Evolutionary conservation across 1,140 invertebrate species (phyloP), one percentile per base, ranked within the genome.

Genomic region (Tetranychus cinnabarinus): DNA sequence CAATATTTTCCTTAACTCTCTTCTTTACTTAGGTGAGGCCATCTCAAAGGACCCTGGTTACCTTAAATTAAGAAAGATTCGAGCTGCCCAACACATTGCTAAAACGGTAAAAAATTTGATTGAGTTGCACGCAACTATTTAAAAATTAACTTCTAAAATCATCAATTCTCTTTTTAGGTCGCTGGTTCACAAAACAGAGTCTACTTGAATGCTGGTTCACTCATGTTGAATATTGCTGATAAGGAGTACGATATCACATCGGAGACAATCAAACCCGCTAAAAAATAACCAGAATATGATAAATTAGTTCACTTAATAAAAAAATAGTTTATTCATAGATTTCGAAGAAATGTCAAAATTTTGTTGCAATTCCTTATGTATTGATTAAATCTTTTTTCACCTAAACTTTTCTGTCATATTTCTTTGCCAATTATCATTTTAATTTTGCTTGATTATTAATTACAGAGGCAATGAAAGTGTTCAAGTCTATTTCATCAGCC

Each of bases 151-250:
- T 61, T 61, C n/a, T 37, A 56, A 34, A 13, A 23, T 59, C n/a
- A 48, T 54, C 56, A 34, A 61, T 63, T 74, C 67, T 62, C 61
- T 61, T 72, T 74, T 52, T 70, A 88, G 89, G 84, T 96, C 75
- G 84, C 95, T 37, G 81, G 80, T 69, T 91, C 91, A 42, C 88
- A 91, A 72, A 99, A 98, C 73, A 81, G 84, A 73, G 86, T 97
- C 3, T 98, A 89, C 74, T 78, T 98, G 55, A 88, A 83, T 70
- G 86, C 89, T 54, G 85, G 84, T 69, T 84, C 83, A 68, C 77
- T 99, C 61, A 96, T 99, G 92, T 77, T 99, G 70, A 97, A 99
- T 71, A 84, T 99, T 69, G 86, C 85, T 71, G 91, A 97, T 71
- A 81, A 85, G 56, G 79, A 83, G 63, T 98, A 96, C 72, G 91